Evolutionary conservation across 1,140 invertebrate genomes (phyloP).

Genomic region (Pantala flavescens): DNA sequence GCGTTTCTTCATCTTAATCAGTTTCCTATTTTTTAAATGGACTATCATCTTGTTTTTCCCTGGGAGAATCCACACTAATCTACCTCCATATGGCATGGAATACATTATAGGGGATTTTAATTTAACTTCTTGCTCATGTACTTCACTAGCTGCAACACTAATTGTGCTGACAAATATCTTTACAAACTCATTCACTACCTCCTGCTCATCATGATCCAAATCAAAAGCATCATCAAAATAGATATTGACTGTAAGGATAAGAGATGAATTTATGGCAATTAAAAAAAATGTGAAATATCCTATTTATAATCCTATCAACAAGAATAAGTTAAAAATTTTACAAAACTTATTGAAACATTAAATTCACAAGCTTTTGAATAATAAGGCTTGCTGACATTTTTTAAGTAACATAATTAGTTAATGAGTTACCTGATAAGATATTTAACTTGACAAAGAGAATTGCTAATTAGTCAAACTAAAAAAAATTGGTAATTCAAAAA

Average conservation of each 20-base stretch:
- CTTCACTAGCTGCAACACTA: slow-evolving; percentile 27
- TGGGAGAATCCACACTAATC: slow-evolving; percentile 35
- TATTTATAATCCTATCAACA: no score
- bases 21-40: slow-evolving; percentile 37
- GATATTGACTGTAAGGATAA: slow-evolving; percentile 37
- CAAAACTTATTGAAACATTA: no score
- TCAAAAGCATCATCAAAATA: slow-evolving; percentile 52
- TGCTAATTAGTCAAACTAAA: no score
- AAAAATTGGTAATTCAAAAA: no score
- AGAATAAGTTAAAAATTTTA: no score
- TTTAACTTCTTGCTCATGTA: slow-evolving; percentile 25
- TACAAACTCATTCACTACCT: slow-evolving; percentile 29
- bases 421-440: no score
- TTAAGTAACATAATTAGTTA: no score
- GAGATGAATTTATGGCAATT: no score
- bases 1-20: slow-evolving; percentile 37
- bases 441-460: no score
- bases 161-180: slow-evolving; percentile 26
- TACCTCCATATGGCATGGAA: slow-evolving; percentile 37
- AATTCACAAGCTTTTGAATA: no score
- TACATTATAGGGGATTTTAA: slow-evolving; percentile 30
- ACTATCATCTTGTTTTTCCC: slow-evolving; percentile 35
- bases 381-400: no score
- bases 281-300: not conserved
- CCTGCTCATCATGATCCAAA: slow-evolving; percentile 19